Evolutionary conservation across 1,140 invertebrate genomes (phyloP).

Genomic region (Vanessa atalanta): DNA sequence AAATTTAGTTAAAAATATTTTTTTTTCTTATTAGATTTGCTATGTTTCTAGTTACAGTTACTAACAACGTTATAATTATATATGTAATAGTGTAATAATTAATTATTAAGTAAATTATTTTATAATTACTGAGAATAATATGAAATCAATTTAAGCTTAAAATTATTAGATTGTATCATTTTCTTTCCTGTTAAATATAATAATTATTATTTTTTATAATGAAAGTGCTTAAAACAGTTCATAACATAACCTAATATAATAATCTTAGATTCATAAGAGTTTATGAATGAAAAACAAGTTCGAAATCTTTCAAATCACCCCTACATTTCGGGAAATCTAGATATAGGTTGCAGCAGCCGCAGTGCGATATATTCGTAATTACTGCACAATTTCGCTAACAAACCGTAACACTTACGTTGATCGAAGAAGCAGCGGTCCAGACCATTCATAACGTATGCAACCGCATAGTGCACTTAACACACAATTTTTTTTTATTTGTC

Average conservation of each 20-base stretch:
- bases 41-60: no score
- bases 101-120: no score
- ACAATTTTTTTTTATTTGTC: constrained; percentile 63
- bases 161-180: no score
- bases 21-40: no score
- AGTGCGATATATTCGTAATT: constrained; percentile 39
- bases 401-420: constrained; percentile 75
- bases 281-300: neutral
- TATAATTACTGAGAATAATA: no score
- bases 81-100: no score
- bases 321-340: constrained; percentile 7
- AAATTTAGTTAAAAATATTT: no score
- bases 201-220: no score
- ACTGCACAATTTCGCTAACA: constrained; percentile 36
- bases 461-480: constrained; percentile 75
- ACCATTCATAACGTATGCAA: constrained; percentile 78
- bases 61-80: no score
- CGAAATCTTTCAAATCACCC: neutral
- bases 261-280: neutral
- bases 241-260: constrained; percentile 2
- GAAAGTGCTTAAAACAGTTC: neutral
- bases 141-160: no score
- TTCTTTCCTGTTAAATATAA: neutral
- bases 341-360: constrained; percentile 31
- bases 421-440: constrained; percentile 79